Percentiles rank a stretch among this genome's conserved stretches.
These are phyloP conservation scores for Hafferia zeledoni DNA, from an alignment of 2,797 vertebrate genomes.

Conservation along the genomic window DNA sequence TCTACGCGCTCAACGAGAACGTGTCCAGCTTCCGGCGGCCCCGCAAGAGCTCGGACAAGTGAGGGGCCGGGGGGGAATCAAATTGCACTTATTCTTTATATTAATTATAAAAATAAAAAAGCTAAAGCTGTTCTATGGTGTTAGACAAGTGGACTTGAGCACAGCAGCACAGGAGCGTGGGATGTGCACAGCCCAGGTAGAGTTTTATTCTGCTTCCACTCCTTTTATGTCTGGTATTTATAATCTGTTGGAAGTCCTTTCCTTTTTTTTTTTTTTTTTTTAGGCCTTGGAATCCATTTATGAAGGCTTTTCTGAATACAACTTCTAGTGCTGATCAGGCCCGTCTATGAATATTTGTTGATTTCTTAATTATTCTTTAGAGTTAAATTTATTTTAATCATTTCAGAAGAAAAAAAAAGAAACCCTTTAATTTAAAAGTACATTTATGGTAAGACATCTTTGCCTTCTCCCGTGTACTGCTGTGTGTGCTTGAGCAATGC, in stretches of 20 bases:
- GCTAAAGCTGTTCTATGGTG: slow-evolving; percentile 68
- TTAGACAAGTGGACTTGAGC: slow-evolving; percentile 43
- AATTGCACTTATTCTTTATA: slow-evolving; percentile 90
- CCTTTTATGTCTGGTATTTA: slow-evolving; percentile 52
- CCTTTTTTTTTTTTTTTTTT: background rate
- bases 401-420: slow-evolving; percentile 27
- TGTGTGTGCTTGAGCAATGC: slow-evolving; percentile 8
- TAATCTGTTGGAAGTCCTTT: background rate
- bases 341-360: slow-evolving; percentile 31
- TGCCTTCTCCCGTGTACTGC: background rate
- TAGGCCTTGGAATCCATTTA: slow-evolving; percentile 25
- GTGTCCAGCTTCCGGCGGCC: slow-evolving; percentile 93
- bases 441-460: background rate
- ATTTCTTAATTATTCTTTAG: slow-evolving; percentile 63
- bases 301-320: slow-evolving; percentile 47
- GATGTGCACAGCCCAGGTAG: slow-evolving; percentile 56
- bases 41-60: slow-evolving; percentile 95
- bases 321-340: slow-evolving; percentile 21
- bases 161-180: slow-evolving; percentile 37
- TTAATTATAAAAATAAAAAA: slow-evolving; percentile 69
- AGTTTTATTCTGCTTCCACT: slow-evolving; percentile 54
- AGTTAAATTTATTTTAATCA: slow-evolving; percentile 64
- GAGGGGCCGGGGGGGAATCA: slow-evolving; percentile 71
- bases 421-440: slow-evolving; percentile 27
- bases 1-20: slow-evolving; percentile 95